Conservation (phyloP, 1,140 invertebrate species). For the Centruroides sculpturatus region DNA sequence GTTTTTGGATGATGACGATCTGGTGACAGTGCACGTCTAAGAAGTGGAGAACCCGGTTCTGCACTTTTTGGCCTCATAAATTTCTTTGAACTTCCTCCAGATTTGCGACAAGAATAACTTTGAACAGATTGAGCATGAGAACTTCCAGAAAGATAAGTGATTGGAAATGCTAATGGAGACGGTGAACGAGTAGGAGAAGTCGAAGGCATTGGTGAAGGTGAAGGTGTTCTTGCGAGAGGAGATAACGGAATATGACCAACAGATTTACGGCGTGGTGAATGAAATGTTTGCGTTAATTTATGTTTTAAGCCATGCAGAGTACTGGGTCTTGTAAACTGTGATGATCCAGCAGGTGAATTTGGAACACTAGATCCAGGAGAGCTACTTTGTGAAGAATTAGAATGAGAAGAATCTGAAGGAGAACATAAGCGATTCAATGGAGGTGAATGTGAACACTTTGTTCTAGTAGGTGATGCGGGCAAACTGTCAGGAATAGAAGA, state of each 20-base stretch:
- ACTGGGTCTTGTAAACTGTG: slow-evolving; percentile 63
- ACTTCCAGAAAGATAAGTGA: slow-evolving; percentile 20
- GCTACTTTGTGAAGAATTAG: slow-evolving; percentile 42
- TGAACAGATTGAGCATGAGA: slow-evolving; percentile 29
- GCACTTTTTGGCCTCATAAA: slow-evolving; percentile 58
- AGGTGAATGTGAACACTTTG: slow-evolving; percentile 33
- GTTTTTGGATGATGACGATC: slow-evolving; percentile 40
- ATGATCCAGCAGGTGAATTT: slow-evolving; percentile 38
- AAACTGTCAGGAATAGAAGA: slow-evolving; percentile 25
- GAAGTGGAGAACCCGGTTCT: slow-evolving; percentile 75
- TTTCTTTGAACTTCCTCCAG: slow-evolving; percentile 39
- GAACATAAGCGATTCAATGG: slow-evolving; percentile 37
- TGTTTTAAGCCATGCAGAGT: slow-evolving; percentile 89
- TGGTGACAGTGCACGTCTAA: slow-evolving; percentile 71
- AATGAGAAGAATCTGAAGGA: slow-evolving; percentile 32
- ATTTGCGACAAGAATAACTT: slow-evolving; percentile 55
- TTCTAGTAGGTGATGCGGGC: slow-evolving; percentile 28
- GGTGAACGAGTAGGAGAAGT: slow-evolving; percentile 60
- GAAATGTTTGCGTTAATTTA: slow-evolving; percentile 59
- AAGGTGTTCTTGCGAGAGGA: slow-evolving; percentile 85
- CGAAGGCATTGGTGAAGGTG: slow-evolving; percentile 64
- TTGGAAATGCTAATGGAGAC: slow-evolving; percentile 61
- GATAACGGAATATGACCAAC: slow-evolving; percentile 91
- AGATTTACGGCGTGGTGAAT: slow-evolving; percentile 70
- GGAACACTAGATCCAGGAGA: slow-evolving; percentile 47